A percentile compares a stretch with the other conserved stretches of the same genome.
Conservation (phyloP, 2,797 vertebrate species). For the Spinibarbus caldwelli region DNA sequence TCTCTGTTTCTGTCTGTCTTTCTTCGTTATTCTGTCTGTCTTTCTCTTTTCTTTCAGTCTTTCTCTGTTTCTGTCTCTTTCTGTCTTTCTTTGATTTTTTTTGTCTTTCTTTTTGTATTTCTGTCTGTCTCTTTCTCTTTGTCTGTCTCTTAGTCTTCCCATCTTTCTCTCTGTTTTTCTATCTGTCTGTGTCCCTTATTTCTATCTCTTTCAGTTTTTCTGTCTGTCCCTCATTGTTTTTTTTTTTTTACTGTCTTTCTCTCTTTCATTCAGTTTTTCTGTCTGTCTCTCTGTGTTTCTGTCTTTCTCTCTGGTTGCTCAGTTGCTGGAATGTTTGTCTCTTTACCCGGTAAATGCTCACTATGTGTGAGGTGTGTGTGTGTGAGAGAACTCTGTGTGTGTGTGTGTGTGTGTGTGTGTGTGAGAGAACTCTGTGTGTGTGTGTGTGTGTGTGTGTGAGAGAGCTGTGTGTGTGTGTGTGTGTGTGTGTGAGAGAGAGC, state of each 20-base stretch:
- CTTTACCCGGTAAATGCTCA: not conserved
- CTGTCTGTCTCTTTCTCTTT: conserved; percentile 37
- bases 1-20: conserved; percentile 22
- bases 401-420: not conserved
- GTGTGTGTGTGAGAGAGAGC: no score
- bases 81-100: no score
- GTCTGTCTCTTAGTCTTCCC: not conserved
- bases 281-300: not conserved
- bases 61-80: conserved; percentile 39
- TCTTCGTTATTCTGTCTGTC: not conserved
- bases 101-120: conserved; percentile 3
- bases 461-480: not conserved
- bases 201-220: not conserved
- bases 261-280: not conserved
- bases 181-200: no score
- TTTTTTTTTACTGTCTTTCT: no score
- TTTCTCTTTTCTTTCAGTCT: conserved; percentile 26
- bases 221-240: no score
- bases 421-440: no score
- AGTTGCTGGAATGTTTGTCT: conserved; percentile 13
- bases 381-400: no score
- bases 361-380: not conserved
- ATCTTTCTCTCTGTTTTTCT: not conserved
- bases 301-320: not conserved
- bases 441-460: not conserved